phyloP scores from a whole-genome alignment of 2,113 vertebrate genomes.

The Brachyhypopomus gauderio region DNA sequence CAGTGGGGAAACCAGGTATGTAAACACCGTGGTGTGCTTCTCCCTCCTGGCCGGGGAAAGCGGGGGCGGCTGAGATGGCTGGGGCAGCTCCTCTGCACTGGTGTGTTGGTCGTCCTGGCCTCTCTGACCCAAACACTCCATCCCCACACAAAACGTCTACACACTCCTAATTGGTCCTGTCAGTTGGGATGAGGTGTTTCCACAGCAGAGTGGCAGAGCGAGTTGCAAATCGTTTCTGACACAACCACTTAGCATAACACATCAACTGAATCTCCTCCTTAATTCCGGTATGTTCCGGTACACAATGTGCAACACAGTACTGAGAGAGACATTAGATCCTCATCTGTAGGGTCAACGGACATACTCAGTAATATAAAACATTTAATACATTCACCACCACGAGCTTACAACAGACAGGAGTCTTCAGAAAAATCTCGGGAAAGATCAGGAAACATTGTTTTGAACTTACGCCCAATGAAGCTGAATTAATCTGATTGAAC shows the following conservation, averaged over 20 bases:
- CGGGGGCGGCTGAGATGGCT: no score
- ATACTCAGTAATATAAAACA: no score
- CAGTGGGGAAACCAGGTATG: no score
- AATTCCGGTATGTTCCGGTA: constrained; percentile 3
- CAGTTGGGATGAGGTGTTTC: neutral
- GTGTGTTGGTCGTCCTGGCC: no score
- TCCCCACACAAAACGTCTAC: constrained; percentile 25
- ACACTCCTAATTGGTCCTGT: constrained; percentile 30
- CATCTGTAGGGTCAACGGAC: neutral
- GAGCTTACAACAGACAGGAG: neutral
- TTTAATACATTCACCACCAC: neutral
- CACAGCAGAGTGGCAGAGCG: constrained; percentile 23
- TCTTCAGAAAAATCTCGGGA: no score
- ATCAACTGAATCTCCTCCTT: constrained; percentile 12
- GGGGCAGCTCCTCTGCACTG: no score
- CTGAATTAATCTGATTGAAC: neutral
- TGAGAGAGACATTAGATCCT: neutral
- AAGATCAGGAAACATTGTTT: no score
- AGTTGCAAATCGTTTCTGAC: constrained; percentile 39
- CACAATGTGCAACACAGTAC: constrained; percentile 15
- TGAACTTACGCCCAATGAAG: neutral
- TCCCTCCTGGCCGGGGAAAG: no score
- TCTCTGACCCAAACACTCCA: neutral
- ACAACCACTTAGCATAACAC: constrained; percentile 32
- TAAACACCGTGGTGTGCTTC: no score